phyloP scores from a whole-genome alignment of 2,113 vertebrate species.

The Callaeas wilsoni region DNA sequence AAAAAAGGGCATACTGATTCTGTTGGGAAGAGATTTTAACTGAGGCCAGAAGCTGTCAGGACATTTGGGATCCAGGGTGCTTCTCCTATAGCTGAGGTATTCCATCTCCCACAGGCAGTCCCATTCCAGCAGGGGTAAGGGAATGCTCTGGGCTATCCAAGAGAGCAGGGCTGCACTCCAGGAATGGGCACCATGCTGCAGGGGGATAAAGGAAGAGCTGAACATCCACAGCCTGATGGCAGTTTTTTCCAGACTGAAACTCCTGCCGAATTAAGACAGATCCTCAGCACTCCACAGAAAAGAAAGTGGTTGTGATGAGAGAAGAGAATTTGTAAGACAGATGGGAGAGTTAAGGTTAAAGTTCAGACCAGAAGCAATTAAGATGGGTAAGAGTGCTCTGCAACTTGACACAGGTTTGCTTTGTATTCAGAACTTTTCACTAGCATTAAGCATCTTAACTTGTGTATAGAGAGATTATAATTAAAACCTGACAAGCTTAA shows the following conservation, averaged over 20 bases:
- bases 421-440: constrained; percentile 68
- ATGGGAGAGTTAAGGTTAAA: constrained; percentile 60
- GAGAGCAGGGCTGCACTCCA: neutral
- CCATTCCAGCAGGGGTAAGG: neutral
- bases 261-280: neutral
- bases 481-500: constrained; percentile 71
- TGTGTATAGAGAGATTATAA: constrained; percentile 65
- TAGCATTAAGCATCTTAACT: constrained; percentile 68
- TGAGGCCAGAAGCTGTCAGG: neutral
- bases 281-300: neutral
- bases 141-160: neutral
- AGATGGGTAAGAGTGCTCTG: constrained; percentile 53
- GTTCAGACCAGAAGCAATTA: constrained; percentile 69
- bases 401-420: constrained; percentile 69
- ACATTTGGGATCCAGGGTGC: neutral
- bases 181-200: rapidly evolving
- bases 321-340: constrained; percentile 54
- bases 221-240: neutral
- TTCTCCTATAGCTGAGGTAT: neutral
- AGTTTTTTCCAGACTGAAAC: neutral
- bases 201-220: neutral
- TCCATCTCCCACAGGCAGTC: neutral
- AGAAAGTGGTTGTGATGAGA: constrained; percentile 32
- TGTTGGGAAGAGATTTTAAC: neutral
- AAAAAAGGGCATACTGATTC: neutral